Evolutionary conservation across 2,113 vertebrate genomes (phyloP).

Genomic region (Strix aluco): DNA sequence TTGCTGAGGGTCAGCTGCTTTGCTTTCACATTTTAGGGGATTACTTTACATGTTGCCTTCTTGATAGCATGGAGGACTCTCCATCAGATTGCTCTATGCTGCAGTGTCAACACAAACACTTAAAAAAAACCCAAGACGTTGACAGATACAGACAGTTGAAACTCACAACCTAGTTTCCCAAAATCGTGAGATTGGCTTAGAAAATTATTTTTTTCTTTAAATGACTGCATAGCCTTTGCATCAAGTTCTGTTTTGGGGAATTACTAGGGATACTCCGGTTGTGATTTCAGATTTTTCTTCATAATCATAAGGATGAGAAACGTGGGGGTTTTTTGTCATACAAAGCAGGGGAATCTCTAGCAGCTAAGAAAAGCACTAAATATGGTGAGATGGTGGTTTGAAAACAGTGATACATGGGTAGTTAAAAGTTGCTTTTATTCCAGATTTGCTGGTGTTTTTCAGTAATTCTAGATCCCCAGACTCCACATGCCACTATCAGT

Average conservation of each 20-base stretch:
- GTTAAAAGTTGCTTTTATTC: background rate
- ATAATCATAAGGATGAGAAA: background rate
- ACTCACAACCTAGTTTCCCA: background rate
- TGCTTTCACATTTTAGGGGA: background rate
- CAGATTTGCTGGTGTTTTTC: background rate
- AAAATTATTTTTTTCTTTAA: background rate
- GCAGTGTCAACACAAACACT: background rate
- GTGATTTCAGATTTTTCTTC: background rate
- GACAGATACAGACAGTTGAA: background rate
- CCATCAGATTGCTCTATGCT: background rate
- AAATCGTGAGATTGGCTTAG: background rate
- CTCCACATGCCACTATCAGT: accelerated
- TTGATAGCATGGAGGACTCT: background rate
- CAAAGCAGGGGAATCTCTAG: accelerated
- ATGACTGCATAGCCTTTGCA: background rate
- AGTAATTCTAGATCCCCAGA: background rate
- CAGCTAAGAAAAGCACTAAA: background rate
- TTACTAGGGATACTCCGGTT: background rate
- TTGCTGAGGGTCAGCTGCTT: background rate
- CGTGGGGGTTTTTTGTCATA: background rate
- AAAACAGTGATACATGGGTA: background rate
- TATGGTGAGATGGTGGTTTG: background rate
- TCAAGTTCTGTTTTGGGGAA: background rate
- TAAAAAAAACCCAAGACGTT: background rate
- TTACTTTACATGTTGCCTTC: background rate